Conservation (phyloP, 2,113 vertebrate species). For the Gymnarchus niloticus region DNA sequence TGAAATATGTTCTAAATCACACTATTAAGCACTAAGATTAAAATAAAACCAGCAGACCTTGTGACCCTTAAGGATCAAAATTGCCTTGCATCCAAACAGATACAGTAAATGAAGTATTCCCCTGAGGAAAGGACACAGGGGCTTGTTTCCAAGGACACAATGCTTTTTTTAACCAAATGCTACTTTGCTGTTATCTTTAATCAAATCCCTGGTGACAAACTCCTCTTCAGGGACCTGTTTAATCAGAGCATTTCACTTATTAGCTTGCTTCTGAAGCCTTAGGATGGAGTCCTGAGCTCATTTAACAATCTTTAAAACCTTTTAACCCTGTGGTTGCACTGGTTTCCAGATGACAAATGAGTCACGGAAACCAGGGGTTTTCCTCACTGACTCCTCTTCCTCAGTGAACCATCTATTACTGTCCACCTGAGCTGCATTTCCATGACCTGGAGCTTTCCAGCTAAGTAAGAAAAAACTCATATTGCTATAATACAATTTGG, state of each 20-base stretch:
- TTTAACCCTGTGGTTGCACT: conserved; percentile 36
- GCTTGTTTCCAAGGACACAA: not conserved
- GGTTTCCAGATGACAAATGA: conserved; percentile 42
- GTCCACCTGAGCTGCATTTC: conserved; percentile 27
- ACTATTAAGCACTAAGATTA: conserved; percentile 2
- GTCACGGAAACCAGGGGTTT: conserved; percentile 21
- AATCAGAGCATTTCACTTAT: conserved; percentile 28
- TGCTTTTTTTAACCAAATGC: not conserved
- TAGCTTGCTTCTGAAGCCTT: conserved; percentile 25
- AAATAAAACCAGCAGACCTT: not conserved
- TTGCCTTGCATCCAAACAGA: not conserved
- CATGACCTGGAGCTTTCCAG: not conserved
- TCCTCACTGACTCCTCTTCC: conserved; percentile 15
- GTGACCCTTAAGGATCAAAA: not conserved
- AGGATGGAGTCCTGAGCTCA: conserved; percentile 35
- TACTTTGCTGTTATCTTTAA: conserved; percentile 33
- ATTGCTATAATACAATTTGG: not conserved
- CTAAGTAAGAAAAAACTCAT: not conserved
- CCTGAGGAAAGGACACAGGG: not conserved
- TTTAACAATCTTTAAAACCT: conserved; percentile 40
- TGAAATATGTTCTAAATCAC: not conserved
- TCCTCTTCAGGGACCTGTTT: conserved; percentile 34
- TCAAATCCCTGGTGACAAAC: conserved; percentile 33
- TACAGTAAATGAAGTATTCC: not conserved
- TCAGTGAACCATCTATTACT: conserved; percentile 1